These are phyloP conservation scores for Calephelis nemesis DNA, from an alignment of 1,140 invertebrate species.

Conservation along the genomic window DNA sequence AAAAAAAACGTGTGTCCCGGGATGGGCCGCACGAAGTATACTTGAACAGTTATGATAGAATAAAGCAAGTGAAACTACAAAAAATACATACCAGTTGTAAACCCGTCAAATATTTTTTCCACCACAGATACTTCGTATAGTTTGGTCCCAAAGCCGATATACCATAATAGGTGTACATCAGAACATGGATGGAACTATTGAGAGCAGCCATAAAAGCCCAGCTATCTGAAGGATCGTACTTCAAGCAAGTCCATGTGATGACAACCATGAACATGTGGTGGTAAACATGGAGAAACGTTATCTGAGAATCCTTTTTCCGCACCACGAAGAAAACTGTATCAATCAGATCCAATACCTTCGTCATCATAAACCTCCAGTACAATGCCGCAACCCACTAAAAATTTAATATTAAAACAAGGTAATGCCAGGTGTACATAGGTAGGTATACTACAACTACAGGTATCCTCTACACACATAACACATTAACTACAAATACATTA, in stretches of 20 bases:
- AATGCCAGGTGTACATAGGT: too few relatives aligned
- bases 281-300: constrained; percentile 94
- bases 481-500: too few relatives aligned
- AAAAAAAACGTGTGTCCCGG: too few relatives aligned
- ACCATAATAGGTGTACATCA: constrained; percentile 95
- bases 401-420: not conserved
- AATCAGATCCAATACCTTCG: constrained; percentile 41
- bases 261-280: constrained; percentile 95
- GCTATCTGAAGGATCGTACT: constrained; percentile 47
- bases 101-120: constrained; percentile 95
- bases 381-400: constrained; percentile 1
- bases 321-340: constrained; percentile 95
- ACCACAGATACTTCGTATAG: constrained; percentile 94
- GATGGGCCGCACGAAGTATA: too few relatives aligned
- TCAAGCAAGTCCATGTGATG: constrained; percentile 91
- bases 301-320: constrained; percentile 93
- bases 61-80: not conserved
- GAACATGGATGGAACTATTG: constrained; percentile 93
- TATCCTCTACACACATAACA: too few relatives aligned
- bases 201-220: constrained; percentile 95
- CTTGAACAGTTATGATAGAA: not conserved
- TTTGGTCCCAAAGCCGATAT: constrained; percentile 91
- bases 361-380: constrained; percentile 33
- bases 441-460: too few relatives aligned
- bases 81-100: constrained; percentile 89